Evolutionary conservation across 2,113 vertebrate genomes (phyloP).

Genomic region (Psophia crepitans): DNA sequence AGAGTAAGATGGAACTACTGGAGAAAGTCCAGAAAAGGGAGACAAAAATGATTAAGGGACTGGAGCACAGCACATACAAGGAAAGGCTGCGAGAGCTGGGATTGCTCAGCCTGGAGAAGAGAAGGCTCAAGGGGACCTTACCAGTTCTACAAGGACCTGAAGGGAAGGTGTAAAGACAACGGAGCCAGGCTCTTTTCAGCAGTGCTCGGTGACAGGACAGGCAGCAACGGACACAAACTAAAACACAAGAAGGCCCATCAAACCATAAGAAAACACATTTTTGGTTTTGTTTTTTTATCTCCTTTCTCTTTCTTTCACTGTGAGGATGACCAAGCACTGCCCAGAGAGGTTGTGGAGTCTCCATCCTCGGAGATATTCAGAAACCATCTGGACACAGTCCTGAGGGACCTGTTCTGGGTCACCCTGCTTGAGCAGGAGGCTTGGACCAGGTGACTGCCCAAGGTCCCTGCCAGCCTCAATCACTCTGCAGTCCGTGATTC

Average conservation of each 20-base stretch:
- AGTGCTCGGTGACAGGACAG: background rate
- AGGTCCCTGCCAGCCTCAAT: background rate
- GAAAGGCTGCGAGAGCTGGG: background rate
- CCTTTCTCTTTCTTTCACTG: background rate
- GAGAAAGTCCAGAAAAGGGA: background rate
- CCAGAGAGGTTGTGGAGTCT: background rate
- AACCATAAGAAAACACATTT: background rate
- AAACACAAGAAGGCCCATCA: background rate
- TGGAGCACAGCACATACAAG: background rate
- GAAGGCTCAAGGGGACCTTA: background rate
- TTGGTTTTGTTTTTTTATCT: too few species aligned
- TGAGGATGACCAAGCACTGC: background rate
- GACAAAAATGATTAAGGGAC: background rate
- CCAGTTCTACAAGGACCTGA: background rate
- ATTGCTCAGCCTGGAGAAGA: background rate
- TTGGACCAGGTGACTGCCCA: background rate
- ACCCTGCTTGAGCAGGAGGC: background rate
- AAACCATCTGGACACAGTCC: background rate
- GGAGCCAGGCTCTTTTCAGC: background rate
- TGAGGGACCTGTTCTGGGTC: background rate
- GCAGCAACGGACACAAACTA: background rate
- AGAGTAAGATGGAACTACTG: background rate
- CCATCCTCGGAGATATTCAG: background rate
- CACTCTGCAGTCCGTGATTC: too few species aligned
- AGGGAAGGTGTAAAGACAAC: background rate